phyloP scores from a whole-genome alignment of 1,140 invertebrate genomes.

The Ceratina calcarata region DNA sequence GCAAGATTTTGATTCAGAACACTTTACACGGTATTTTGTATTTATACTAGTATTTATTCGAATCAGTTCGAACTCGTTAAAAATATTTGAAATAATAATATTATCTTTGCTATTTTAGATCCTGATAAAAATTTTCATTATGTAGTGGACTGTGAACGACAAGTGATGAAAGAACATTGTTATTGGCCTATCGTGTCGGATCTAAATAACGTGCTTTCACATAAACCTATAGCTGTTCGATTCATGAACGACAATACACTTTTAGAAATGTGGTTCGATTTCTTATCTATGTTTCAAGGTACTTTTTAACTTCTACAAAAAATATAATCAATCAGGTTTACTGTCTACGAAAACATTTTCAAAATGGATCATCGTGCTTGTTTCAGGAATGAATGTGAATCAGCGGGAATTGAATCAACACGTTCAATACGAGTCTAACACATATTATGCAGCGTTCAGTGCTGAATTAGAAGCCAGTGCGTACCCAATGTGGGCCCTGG shows the following conservation, averaged over 20 bases:
- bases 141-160: slow-evolving; percentile 95
- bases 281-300: slow-evolving; percentile 97
- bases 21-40: slow-evolving; percentile 90
- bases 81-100: background rate
- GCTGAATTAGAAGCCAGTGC: slow-evolving; percentile 97
- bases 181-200: slow-evolving; percentile 99
- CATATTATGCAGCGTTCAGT: slow-evolving; percentile 98
- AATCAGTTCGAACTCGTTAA: background rate
- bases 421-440: slow-evolving; percentile 98
- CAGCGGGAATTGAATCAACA: slow-evolving; percentile 92
- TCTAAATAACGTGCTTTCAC: slow-evolving; percentile 97
- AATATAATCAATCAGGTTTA: background rate
- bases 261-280: slow-evolving; percentile 96
- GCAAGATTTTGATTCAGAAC: slow-evolving; percentile 92
- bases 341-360: slow-evolving; percentile 16
- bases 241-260: slow-evolving; percentile 93
- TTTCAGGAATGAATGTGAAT: slow-evolving; percentile 96
- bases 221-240: slow-evolving; percentile 92
- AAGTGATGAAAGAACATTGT: slow-evolving; percentile 98
- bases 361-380: background rate
- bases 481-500: slow-evolving; percentile 97
- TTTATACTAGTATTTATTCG: background rate
- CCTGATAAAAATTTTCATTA: slow-evolving; percentile 90
- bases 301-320: slow-evolving; percentile 32
- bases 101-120: slow-evolving; percentile 80